phyloP scores from a whole-genome alignment of 2,113 vertebrate genomes.

The Irena cyanogastra region DNA sequence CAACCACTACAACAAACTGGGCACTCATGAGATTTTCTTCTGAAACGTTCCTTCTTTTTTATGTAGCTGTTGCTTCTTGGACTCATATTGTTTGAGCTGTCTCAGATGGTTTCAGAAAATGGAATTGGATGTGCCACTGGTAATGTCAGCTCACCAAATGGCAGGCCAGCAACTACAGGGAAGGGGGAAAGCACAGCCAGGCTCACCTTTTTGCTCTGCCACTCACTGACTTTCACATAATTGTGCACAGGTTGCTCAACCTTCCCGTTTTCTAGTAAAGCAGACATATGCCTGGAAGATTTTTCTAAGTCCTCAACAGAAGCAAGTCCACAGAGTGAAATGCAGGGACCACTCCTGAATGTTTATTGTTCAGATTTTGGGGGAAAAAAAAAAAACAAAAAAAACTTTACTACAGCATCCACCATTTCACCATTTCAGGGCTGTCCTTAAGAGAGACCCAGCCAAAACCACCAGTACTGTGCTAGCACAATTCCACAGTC shows the following conservation, averaged over 20 bases:
- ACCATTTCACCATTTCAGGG: background rate
- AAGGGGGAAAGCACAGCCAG: background rate
- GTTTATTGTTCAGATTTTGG: background rate
- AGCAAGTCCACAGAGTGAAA: background rate
- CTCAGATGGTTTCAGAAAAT: background rate
- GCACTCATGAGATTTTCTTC: background rate
- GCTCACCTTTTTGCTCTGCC: background rate
- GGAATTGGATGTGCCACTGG: background rate
- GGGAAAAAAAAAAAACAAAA: background rate
- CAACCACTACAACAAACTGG: background rate
- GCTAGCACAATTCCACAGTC: background rate
- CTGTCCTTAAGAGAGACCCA: background rate
- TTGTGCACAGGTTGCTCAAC: background rate
- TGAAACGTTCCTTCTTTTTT: background rate
- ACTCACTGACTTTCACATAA: background rate
- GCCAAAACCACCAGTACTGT: background rate
- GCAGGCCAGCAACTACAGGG: background rate
- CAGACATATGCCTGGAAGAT: background rate
- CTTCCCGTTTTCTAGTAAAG: background rate
- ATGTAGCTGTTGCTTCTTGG: background rate
- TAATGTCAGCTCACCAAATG: background rate
- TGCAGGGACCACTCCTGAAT: accelerated
- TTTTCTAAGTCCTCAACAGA: background rate
- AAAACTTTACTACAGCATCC: background rate
- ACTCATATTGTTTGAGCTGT: background rate